These are phyloP conservation scores for Colistium nudipinnis DNA, from an alignment of 2,113 vertebrate species.

Conservation along the genomic window DNA sequence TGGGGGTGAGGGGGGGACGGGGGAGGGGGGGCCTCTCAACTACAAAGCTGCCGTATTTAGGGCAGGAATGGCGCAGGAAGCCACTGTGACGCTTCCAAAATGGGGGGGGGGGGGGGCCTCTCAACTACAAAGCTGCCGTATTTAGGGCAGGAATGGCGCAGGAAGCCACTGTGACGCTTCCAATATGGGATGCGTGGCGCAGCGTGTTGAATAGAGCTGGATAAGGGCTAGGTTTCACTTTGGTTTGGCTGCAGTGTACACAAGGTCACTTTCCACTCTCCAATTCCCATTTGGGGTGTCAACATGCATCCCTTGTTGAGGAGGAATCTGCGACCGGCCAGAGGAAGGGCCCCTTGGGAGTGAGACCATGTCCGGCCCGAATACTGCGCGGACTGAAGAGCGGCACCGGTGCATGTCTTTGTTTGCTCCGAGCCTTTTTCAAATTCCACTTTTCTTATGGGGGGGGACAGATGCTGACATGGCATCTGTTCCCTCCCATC, in stretches of 20 bases:
- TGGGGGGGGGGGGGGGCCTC: constrained; percentile 24
- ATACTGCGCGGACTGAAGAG: constrained; percentile 49
- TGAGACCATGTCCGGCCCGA: constrained; percentile 52
- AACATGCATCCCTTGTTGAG: constrained; percentile 46
- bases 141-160: constrained; percentile 13
- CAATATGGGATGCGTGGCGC: no score
- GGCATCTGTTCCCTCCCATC: constrained; percentile 46
- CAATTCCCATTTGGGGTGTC: constrained; percentile 35
- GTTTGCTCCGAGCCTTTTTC: constrained; percentile 47
- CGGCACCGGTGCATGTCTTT: not conserved
- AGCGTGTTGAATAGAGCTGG: no score
- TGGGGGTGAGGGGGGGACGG: no score
- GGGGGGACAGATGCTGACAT: no score
- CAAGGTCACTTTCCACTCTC: not conserved
- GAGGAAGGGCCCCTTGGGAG: constrained; percentile 26
- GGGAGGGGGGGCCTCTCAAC: constrained; percentile 28
- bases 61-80: constrained; percentile 42
- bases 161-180: not conserved
- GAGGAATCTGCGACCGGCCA: constrained; percentile 25
- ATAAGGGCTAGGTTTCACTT: constrained; percentile 1
- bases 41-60: constrained; percentile 53
- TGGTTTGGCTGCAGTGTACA: constrained; percentile 5
- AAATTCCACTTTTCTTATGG: constrained; percentile 47
- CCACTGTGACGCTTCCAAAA: constrained; percentile 27
- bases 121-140: not conserved